Base-by-base conservation (phyloP, 2,797 vertebrate genomes). In the Discoglossus pictus region DNA sequence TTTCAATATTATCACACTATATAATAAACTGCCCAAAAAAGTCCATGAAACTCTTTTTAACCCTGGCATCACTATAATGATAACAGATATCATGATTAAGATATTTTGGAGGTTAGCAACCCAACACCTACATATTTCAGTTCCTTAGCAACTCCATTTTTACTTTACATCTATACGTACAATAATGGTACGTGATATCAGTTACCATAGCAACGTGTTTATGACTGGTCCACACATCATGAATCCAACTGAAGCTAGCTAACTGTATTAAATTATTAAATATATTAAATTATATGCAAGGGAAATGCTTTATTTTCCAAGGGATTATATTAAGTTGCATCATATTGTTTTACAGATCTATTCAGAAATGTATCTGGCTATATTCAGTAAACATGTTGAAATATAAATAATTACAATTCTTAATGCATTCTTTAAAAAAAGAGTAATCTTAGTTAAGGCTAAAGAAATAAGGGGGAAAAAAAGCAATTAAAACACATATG, bases 141-240 rank as follows among this genome's bases (percentile, higher is more conserved):
- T 44, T 46, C 20, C 65, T 61, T 61, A 68, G 65, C 27, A 68
- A 68, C 56, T 53, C n/a, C 23, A 61, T 16, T 27, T 44, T 53
- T 68, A 36, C 34, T 44, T 42, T 48, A 39, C 7, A 38, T 54
- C 15, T 63, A 54, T 56, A 70, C 24, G 23, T 56, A 34, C 59
- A 34, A 43, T 36, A 17, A 67, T 50, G 46, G 52, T 60, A 69
- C 39, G 43, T 20, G 61, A 51, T 60, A 60, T 36, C 10, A 27
- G 66, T 70, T 50, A 36, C 67, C 34, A 70, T 70, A 46, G 59
- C 34, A 70, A 63, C 61, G 34, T 27, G 20, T 16, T 44, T 55
- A 38, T 55, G 21, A 39, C 59, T 42, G 15, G 17, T 17, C 21
- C 21, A 47, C 43, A 34, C n/a, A 40, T 70, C 54, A 69, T 47